Conservation (phyloP, 2,888 invertebrate genomes). For the Calameuta filiformis region DNA sequence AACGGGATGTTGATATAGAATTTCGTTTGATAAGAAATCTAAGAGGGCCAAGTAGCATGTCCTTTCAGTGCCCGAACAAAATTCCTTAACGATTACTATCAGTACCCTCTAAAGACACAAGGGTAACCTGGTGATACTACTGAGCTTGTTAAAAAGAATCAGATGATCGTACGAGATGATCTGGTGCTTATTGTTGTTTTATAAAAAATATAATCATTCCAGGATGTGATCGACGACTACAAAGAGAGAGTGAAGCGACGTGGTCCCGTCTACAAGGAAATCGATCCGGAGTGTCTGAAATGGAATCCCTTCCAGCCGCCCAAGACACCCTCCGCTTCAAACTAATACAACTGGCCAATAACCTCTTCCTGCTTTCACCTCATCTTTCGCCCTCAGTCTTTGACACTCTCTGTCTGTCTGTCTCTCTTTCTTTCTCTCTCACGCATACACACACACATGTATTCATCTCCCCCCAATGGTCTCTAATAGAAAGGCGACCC, state of each 20-base stretch:
- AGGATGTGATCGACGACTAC: conserved; percentile 95
- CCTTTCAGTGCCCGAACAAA: not conserved
- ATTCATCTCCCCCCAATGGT: not conserved
- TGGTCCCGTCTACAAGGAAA: conserved; percentile 83
- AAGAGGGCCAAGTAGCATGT: not conserved
- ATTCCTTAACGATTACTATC: not conserved
- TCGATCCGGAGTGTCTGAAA: conserved; percentile 87
- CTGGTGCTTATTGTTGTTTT: not conserved
- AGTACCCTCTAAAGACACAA: not conserved
- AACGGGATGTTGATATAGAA: not conserved
- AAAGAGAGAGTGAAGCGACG: conserved; percentile 83
- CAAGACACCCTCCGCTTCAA: conserved; percentile 67
- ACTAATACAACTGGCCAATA: conserved; percentile 40
- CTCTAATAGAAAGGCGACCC: not conserved
- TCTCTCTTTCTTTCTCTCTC: not conserved
- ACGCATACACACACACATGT: not conserved
- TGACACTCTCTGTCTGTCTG: too few species aligned
- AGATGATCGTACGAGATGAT: not conserved
- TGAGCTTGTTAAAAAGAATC: not conserved
- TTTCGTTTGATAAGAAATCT: not conserved
- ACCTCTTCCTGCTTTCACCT: not conserved
- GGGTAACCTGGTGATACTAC: not conserved
- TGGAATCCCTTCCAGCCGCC: conserved; percentile 86
- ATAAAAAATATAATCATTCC: conserved; percentile 41
- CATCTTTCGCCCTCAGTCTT: not conserved